Evolutionary conservation across 92 coral and sea anemone genomes (phyloP).

Genomic region (Heliopora coerulea): DNA sequence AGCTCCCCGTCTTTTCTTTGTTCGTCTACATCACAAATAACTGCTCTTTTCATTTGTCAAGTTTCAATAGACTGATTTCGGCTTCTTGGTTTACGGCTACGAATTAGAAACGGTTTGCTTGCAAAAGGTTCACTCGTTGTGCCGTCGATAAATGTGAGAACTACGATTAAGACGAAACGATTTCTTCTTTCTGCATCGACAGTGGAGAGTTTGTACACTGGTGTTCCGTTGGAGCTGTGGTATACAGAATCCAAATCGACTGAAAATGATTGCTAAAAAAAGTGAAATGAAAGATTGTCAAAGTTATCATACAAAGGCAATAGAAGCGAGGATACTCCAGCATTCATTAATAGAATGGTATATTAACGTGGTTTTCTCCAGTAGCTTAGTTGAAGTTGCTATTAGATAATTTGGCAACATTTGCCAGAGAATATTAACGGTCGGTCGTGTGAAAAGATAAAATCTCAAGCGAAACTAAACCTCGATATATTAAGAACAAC

Average conservation of each 20-base stretch:
- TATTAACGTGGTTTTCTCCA: too few relatives aligned
- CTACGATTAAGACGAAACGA: slow-evolving; percentile 67
- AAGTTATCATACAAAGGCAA: too few relatives aligned
- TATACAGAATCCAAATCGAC: slow-evolving; percentile 94
- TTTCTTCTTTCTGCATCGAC: slow-evolving; percentile 89
- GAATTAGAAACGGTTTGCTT: slow-evolving; percentile 70
- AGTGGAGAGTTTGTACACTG: slow-evolving; percentile 95
- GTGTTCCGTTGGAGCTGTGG: slow-evolving; percentile 75
- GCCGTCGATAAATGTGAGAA: slow-evolving; percentile 69
- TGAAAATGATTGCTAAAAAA: slow-evolving; percentile 73
- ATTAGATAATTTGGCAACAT: too few relatives aligned
- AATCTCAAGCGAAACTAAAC: too few relatives aligned
- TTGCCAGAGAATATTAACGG: too few relatives aligned
- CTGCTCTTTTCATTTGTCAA: not conserved
- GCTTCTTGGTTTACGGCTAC: slow-evolving; percentile 63
- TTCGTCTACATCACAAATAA: too few relatives aligned
- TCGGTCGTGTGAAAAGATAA: too few relatives aligned
- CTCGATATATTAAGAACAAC: too few relatives aligned
- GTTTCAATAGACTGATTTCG: not conserved
- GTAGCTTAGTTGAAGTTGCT: too few relatives aligned
- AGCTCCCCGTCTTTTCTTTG: not conserved
- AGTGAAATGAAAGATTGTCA: not conserved
- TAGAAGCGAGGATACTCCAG: too few relatives aligned
- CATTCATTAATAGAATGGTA: too few relatives aligned
- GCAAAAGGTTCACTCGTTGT: slow-evolving; percentile 61